These are phyloP conservation scores for Oligia fasciuncula DNA, from an alignment of 2,888 invertebrate species.

Conservation along the genomic window DNA sequence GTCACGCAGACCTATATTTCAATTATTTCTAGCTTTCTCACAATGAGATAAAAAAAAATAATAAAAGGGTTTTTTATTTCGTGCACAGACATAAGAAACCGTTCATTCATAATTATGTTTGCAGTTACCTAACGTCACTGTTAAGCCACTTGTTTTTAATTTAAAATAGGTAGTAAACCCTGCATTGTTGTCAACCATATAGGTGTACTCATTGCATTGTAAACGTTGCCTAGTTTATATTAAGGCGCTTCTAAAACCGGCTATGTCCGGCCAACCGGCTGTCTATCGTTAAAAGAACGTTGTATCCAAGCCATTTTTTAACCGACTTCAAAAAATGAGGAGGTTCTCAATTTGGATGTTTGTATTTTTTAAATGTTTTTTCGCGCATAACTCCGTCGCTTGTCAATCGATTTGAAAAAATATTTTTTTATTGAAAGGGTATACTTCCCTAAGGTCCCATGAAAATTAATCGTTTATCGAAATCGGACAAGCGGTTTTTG, in stretches of 20 bases:
- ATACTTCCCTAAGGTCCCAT: too few relatives aligned
- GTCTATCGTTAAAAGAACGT: not conserved
- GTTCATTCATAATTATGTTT: constrained; percentile 30
- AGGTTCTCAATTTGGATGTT: too few relatives aligned
- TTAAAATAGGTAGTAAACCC: constrained; percentile 10
- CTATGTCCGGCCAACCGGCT: not conserved
- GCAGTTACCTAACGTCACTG: constrained; percentile 52
- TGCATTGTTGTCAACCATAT: constrained; percentile 6
- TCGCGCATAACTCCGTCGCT: too few relatives aligned
- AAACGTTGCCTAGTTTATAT: constrained; percentile 21
- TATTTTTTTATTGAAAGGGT: too few relatives aligned
- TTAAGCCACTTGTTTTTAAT: constrained; percentile 62
- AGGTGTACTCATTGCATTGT: constrained; percentile 9
- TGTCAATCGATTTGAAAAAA: too few relatives aligned
- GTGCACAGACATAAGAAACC: constrained; percentile 37
- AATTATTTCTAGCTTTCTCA: not conserved
- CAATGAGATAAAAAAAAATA: not conserved
- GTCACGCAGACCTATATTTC: not conserved
- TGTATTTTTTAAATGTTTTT: too few relatives aligned
- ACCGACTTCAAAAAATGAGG: too few relatives aligned
- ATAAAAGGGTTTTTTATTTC: not conserved
- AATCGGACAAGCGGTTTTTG: too few relatives aligned
- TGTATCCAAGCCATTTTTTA: not conserved
- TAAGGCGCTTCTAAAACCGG: constrained; percentile 29
- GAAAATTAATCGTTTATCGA: too few relatives aligned